Base-by-base conservation (phyloP, 2,113 vertebrate genomes). In the Haemorhous mexicanus region DNA sequence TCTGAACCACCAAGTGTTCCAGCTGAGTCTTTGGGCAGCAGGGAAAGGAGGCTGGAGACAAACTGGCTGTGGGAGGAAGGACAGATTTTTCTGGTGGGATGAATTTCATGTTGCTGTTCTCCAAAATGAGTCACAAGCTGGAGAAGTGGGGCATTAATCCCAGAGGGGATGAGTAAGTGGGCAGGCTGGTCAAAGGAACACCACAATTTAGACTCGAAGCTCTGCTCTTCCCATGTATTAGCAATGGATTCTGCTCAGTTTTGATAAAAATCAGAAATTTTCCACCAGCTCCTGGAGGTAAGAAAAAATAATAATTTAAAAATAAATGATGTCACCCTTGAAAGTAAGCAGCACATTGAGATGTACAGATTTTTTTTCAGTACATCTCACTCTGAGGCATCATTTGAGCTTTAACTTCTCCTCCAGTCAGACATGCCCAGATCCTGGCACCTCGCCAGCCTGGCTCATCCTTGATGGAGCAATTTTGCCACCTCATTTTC, bases 161-260 rank as follows among this genome's bases (percentile, higher is more conserved):
- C 82, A 28, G 83, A 84, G 88, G 94, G 84, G 90, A 95, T 87
- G 95, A 96, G 85, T 85, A 76, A 93, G 92, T 62, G 82, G 74
- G 88, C 78, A 93, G 82, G 53, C 22, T 1, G 75, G 95, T 64
- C 82, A 93, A 73, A 94, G 92, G 88, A 88, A 26, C 88, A 63
- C 27, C 88, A 61, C 55, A 66, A 83, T 80, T 88, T 21, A 24
- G 35, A 10, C 35, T 10, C 1, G 12, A 23, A 74, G 68, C 53
- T 88, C 15, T 64, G 52, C 53, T 76, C 47, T 59, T 21, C 37
- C 66, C 3, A 0, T 5, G 27, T 33, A 24, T 72, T 17, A 87
- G 53, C 49, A 73, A 23, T 3, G 7, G 35, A 7, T 73, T 62
- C 52, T 74, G 59, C 55, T 87, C 69, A 6, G n/a, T 55, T 41